phyloP scores from a whole-genome alignment of 2,113 vertebrate species.

The Emberiza fucata region DNA sequence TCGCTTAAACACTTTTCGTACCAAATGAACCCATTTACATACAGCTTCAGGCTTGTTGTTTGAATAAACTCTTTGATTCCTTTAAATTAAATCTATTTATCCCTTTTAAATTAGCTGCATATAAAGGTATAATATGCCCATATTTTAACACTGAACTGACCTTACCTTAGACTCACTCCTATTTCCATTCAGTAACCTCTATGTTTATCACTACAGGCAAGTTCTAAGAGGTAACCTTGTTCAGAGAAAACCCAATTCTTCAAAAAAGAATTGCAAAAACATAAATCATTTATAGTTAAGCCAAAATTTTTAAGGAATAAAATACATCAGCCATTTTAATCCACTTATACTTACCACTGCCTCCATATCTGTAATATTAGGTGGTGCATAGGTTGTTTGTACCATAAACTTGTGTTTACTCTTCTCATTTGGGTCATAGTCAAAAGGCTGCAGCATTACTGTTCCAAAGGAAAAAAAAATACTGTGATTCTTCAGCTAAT shows the following conservation, averaged over 20 bases:
- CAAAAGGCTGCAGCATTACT: conserved; percentile 99
- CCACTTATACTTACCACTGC: conserved; percentile 84
- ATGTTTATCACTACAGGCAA: background rate
- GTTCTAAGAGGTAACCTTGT: background rate
- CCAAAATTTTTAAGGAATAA: background rate
- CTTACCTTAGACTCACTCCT: background rate
- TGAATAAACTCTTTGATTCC: background rate
- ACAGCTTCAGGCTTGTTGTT: background rate
- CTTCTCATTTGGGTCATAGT: conserved; percentile 98
- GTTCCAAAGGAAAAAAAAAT: conserved; percentile 49
- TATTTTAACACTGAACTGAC: background rate
- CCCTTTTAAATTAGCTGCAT: background rate
- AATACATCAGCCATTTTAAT: background rate
- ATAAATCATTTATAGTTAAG: background rate
- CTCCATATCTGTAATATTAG: conserved; percentile 90
- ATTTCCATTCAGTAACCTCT: background rate
- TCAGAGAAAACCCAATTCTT: background rate
- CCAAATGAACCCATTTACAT: background rate
- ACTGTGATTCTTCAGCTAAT: background rate
- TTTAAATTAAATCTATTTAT: background rate
- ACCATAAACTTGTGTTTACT: conserved; percentile 99
- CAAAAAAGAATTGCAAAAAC: background rate
- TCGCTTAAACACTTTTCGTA: background rate
- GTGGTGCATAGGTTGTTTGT: conserved; percentile 95
- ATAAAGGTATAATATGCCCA: background rate